These are phyloP conservation scores for Linyphia triangularis DNA, from an alignment of 2,888 invertebrate species.

Conservation along the genomic window DNA sequence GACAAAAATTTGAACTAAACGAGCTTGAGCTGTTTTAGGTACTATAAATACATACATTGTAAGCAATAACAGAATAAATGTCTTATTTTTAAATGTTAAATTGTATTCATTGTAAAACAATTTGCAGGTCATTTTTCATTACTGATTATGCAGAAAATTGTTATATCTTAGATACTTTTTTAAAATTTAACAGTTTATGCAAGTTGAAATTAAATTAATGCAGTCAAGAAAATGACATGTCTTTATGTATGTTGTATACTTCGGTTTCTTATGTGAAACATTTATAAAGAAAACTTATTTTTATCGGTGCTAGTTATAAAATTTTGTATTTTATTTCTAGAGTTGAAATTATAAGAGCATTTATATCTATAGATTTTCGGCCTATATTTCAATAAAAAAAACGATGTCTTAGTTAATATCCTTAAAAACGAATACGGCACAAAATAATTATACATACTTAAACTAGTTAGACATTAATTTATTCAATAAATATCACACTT, in stretches of 20 bases:
- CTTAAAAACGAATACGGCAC: too few relatives aligned
- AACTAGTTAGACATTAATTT: too few relatives aligned
- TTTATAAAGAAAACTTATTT: background rate
- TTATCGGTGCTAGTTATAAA: slow-evolving; percentile 1
- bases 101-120: too few relatives aligned
- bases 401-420: too few relatives aligned
- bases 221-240: too few relatives aligned
- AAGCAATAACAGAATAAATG: slow-evolving; percentile 45
- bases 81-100: background rate
- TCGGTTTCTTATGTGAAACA: too few relatives aligned
- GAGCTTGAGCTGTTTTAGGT: slow-evolving; percentile 43
- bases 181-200: background rate
- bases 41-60: slow-evolving; percentile 31
- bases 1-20: background rate
- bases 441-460: too few relatives aligned
- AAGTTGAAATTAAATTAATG: too few relatives aligned
- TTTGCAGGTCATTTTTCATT: too few relatives aligned
- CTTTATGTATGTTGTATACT: too few relatives aligned
- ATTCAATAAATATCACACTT: too few relatives aligned
- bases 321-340: background rate
- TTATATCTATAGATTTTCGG: background rate
- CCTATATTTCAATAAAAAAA: too few relatives aligned
- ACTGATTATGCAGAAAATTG: background rate
- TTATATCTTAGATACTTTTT: background rate
- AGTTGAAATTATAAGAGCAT: background rate